Percentiles rank a stretch among this genome's conserved stretches.
Conservation (phyloP, 2,797 vertebrate genomes). For the Amazonetta brasiliensis region DNA sequence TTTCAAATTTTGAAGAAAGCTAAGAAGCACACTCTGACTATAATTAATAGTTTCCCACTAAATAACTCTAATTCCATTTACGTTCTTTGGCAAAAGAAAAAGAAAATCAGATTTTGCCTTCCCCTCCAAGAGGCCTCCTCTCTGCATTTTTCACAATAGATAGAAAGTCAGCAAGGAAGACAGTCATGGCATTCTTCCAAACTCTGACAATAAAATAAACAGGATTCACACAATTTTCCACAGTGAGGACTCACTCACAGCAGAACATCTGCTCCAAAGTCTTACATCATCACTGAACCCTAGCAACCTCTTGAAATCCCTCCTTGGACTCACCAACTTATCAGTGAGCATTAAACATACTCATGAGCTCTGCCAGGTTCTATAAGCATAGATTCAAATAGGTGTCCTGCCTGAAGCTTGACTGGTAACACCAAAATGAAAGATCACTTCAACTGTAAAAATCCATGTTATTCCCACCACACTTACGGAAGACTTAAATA, state of each 20-base stretch:
- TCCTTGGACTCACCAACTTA: neutral
- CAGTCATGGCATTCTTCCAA: neutral
- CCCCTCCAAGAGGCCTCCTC: neutral
- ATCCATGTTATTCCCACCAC: neutral
- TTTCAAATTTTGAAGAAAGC: neutral
- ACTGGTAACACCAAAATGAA: neutral
- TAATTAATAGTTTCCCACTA: neutral
- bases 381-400: neutral
- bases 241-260: neutral
- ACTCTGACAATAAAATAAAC: conserved; percentile 6
- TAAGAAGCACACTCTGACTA: neutral
- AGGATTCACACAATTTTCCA: neutral
- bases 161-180: neutral
- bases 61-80: neutral
- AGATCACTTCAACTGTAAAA: neutral
- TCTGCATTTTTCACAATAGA: neutral
- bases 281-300: neutral
- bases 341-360: neutral
- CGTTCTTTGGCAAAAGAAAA: neutral
- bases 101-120: neutral
- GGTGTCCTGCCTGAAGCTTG: neutral
- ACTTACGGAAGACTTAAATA: neutral
- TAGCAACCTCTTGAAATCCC: neutral
- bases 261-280: neutral
- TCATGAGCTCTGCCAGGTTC: neutral